Percentiles rank a stretch among this genome's conserved stretches.
Conservation (phyloP, 2,113 vertebrate species). For the Ctenodactylus gundi region DNA sequence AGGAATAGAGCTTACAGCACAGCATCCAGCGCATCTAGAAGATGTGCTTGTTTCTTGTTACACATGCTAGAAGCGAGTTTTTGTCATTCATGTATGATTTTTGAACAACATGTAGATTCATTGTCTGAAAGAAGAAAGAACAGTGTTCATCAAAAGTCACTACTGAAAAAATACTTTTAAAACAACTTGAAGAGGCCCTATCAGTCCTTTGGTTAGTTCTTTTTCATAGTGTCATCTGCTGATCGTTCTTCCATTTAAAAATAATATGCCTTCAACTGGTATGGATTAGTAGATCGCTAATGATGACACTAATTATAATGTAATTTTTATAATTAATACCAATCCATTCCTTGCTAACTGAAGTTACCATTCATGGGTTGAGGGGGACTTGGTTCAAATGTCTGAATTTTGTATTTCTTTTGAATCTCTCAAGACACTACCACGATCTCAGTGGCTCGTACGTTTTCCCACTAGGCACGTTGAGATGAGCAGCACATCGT, state of each 20-base stretch:
- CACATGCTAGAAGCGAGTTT: slow-evolving; percentile 59
- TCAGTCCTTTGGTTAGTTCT: slow-evolving; percentile 78
- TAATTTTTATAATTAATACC: slow-evolving; percentile 67
- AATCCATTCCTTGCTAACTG: slow-evolving; percentile 68
- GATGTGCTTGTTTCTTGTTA: slow-evolving; percentile 55
- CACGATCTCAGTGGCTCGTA: neutral
- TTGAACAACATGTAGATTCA: slow-evolving; percentile 61
- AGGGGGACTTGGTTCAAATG: neutral
- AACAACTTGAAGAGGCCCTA: slow-evolving; percentile 81
- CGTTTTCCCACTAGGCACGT: neutral
- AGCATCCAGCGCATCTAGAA: slow-evolving; percentile 57
- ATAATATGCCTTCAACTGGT: slow-evolving; percentile 79
- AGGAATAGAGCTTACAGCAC: slow-evolving; percentile 63
- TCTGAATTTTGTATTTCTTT: slow-evolving; percentile 18
- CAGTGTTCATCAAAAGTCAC: slow-evolving; percentile 71
- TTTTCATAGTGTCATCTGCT: slow-evolving; percentile 80
- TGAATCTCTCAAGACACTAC: neutral
- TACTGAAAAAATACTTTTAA: slow-evolving; percentile 77
- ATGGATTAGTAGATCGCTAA: slow-evolving; percentile 76
- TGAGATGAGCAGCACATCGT: neutral
- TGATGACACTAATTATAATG: slow-evolving; percentile 60
- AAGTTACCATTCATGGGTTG: slow-evolving; percentile 1
- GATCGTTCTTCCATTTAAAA: slow-evolving; percentile 78
- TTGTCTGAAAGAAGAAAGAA: slow-evolving; percentile 73
- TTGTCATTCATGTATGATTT: slow-evolving; percentile 68